A percentile compares a stretch with the other conserved stretches of the same genome.
Conservation (phyloP, 2,888 invertebrate species). For the Tethea ocularis region DNA sequence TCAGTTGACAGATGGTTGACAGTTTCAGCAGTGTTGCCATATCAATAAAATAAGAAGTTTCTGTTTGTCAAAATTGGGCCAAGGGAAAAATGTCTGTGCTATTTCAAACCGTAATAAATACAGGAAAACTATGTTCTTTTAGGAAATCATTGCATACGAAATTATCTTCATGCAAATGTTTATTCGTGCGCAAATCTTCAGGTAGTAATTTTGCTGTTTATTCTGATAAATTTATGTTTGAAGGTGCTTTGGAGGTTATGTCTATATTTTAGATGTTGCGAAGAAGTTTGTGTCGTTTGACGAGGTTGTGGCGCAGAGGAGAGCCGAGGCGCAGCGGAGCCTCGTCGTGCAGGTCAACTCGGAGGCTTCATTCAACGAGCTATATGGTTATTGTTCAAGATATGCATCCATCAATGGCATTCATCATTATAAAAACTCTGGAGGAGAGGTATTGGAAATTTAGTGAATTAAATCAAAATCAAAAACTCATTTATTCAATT, state of each 20-base stretch:
- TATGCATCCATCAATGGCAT: slow-evolving; percentile 86
- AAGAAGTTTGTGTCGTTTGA: slow-evolving; percentile 79
- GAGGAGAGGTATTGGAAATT: slow-evolving; percentile 65
- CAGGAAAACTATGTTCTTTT: slow-evolving; percentile 55
- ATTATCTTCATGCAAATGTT: slow-evolving; percentile 52
- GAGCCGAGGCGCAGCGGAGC: slow-evolving; percentile 87
- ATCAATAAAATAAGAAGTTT: no score
- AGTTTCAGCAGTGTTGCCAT: no score
- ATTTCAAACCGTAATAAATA: slow-evolving; percentile 62
- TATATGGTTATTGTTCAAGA: slow-evolving; percentile 87
- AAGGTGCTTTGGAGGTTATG: slow-evolving; percentile 67
- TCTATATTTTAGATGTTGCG: slow-evolving; percentile 59
- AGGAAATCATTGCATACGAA: slow-evolving; percentile 53
- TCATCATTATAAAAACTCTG: slow-evolving; percentile 85
- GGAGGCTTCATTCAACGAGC: slow-evolving; percentile 86
- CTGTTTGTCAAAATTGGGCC: not conserved
- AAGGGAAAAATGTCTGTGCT: slow-evolving; percentile 68
- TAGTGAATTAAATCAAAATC: not conserved
- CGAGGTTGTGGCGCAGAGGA: slow-evolving; percentile 83
- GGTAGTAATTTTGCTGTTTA: slow-evolving; percentile 43
- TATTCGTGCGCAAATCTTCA: slow-evolving; percentile 57
- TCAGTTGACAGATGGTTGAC: no score
- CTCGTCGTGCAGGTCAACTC: slow-evolving; percentile 91
- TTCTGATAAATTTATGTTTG: slow-evolving; percentile 25
- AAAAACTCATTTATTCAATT: no score